Evolutionary conservation across 1,140 invertebrate genomes (phyloP).

Genomic region (Drosophila pachea): DNA sequence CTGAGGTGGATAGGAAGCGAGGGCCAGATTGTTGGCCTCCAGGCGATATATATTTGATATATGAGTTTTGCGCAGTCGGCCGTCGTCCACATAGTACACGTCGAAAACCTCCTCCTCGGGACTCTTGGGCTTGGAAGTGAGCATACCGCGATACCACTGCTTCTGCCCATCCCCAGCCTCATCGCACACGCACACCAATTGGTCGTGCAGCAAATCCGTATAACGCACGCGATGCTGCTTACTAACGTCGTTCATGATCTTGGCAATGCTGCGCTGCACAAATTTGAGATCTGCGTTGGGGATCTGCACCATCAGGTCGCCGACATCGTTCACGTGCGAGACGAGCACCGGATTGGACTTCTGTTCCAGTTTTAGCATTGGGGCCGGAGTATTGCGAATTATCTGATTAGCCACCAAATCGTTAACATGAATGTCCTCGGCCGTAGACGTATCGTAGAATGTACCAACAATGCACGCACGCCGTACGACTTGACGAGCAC

Average conservation of each 20-base stretch:
- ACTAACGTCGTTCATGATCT: conserved; percentile 55
- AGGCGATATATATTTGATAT: conserved; percentile 74
- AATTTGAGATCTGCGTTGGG: conserved; percentile 65
- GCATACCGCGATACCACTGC: conserved; percentile 72
- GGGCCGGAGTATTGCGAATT: conserved; percentile 54
- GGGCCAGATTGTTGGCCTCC: conserved; percentile 69
- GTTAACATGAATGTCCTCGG: conserved; percentile 74
- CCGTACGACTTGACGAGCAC: conserved; percentile 15
- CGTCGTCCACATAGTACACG: conserved; percentile 73
- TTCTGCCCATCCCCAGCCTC: conserved; percentile 37
- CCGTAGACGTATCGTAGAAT: conserved; percentile 73
- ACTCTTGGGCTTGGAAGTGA: conserved; percentile 46
- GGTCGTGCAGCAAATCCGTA: conserved; percentile 60
- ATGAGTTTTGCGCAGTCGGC: conserved; percentile 62
- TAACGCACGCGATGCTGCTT: conserved; percentile 57
- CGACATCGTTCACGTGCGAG: conserved; percentile 67
- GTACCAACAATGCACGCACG: conserved; percentile 66
- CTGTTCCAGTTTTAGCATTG: conserved; percentile 56
- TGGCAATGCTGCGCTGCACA: conserved; percentile 64
- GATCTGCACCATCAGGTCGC: conserved; percentile 68
- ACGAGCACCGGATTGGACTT: conserved; percentile 64
- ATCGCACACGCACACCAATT: conserved; percentile 72
- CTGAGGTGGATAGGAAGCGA: conserved; percentile 67
- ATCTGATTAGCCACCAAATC: conserved; percentile 64
- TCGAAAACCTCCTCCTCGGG: conserved; percentile 61